phyloP scores from a whole-genome alignment of 2,888 invertebrate genomes.

The Lochmaea crataegi region DNA sequence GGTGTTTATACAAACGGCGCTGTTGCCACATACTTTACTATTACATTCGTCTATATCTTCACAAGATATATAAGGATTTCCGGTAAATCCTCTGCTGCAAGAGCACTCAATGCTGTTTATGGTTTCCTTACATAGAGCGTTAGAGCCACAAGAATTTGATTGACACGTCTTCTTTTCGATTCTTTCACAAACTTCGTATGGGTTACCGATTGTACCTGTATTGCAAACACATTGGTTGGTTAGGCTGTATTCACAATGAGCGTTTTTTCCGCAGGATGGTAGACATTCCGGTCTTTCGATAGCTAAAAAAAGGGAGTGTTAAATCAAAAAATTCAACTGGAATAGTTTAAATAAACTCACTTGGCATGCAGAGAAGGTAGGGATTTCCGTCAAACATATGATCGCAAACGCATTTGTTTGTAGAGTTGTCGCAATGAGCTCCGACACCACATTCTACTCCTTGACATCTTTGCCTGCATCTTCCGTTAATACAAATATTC shows the following conservation, averaged over 20 bases:
- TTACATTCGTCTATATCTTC: conserved; percentile 87
- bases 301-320: conserved; percentile 69
- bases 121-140: conserved; percentile 84
- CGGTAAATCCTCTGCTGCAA: conserved; percentile 85
- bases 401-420: conserved; percentile 88
- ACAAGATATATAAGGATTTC: conserved; percentile 87
- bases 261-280: conserved; percentile 84
- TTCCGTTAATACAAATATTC: conserved; percentile 85
- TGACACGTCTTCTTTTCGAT: conserved; percentile 79
- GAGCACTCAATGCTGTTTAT: conserved; percentile 81
- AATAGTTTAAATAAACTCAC: conserved; percentile 68
- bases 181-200: conserved; percentile 83
- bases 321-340: background rate
- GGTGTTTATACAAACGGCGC: conserved; percentile 91
- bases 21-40: conserved; percentile 82
- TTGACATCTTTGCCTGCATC: conserved; percentile 90
- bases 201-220: conserved; percentile 86
- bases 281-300: conserved; percentile 81
- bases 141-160: conserved; percentile 78
- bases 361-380: conserved; percentile 90
- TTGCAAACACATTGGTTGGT: conserved; percentile 86
- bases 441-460: conserved; percentile 89
- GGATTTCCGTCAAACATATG: conserved; percentile 91
- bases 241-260: conserved; percentile 87
- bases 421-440: conserved; percentile 83